phyloP scores from a whole-genome alignment of 2,888 invertebrate species.

The Diloba caeruleocephala region DNA sequence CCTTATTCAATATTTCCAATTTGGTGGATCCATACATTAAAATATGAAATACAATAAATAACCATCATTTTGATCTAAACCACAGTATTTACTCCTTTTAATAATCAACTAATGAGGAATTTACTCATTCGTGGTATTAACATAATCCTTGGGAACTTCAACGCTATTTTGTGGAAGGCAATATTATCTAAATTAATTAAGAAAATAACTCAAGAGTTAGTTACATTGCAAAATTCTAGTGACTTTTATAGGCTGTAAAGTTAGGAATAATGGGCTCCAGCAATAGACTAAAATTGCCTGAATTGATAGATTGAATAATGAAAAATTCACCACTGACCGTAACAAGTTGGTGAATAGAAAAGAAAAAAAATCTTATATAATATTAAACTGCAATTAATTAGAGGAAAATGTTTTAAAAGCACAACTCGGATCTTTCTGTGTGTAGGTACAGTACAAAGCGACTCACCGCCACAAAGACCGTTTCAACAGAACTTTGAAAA shows the following conservation, averaged over 20 bases:
- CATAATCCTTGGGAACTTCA: conserved; percentile 9
- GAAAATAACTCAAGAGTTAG: conserved; percentile 22
- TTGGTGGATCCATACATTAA: too few relatives aligned
- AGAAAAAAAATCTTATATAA: too few relatives aligned
- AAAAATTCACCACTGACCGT: too few relatives aligned
- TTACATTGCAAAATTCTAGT: conserved; percentile 7
- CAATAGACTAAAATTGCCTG: too few relatives aligned
- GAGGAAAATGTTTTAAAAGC: conserved; percentile 6
- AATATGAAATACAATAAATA: too few relatives aligned
- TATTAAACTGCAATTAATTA: neutral
- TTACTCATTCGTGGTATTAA: conserved; percentile 8
- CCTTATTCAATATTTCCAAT: too few relatives aligned
- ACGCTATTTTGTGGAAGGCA: conserved; percentile 1
- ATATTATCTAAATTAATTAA: conserved; percentile 23
- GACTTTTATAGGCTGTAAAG: conserved; percentile 10
- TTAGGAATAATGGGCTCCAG: too few relatives aligned
- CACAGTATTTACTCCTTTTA: neutral
- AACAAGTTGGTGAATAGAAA: too few relatives aligned
- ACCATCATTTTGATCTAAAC: too few relatives aligned
- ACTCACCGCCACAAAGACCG: conserved; percentile 23
- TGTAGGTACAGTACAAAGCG: conserved; percentile 19
- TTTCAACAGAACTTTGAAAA: conserved; percentile 18
- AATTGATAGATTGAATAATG: too few relatives aligned
- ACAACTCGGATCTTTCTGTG: neutral
- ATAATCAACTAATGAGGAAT: conserved; percentile 2